phyloP scores from a whole-genome alignment of 2,113 vertebrate genomes.

The Nibea albiflora region DNA sequence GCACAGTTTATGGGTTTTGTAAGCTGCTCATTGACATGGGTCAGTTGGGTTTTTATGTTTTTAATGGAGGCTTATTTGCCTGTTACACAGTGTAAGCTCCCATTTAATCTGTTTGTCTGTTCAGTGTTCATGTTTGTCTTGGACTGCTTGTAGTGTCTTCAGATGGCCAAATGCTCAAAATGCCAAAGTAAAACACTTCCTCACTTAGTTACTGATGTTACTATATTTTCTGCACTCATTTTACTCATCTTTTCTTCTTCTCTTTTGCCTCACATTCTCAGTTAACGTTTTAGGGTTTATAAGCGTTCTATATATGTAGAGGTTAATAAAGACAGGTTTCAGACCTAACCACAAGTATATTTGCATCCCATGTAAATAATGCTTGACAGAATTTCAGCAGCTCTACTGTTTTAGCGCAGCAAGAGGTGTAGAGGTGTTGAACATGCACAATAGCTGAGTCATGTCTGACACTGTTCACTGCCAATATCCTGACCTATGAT shows the following conservation, averaged over 20 bases:
- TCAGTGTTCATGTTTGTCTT: not conserved
- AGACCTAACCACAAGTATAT: constrained; percentile 44
- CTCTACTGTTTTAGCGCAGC: constrained; percentile 23
- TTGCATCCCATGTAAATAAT: constrained; percentile 78
- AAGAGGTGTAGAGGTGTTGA: not conserved
- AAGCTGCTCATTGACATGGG: not conserved
- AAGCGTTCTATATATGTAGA: not conserved
- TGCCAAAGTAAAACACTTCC: too few species aligned
- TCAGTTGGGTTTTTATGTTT: constrained; percentile 15
- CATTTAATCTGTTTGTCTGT: not conserved
- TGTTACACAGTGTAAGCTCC: not conserved
- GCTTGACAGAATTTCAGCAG: constrained; percentile 32
- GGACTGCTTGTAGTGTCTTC: not conserved
- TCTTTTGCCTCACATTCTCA: constrained; percentile 6
- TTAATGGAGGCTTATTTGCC: constrained; percentile 13
- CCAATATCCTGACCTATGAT: constrained; percentile 5
- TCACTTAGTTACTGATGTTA: not conserved
- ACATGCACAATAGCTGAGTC: constrained; percentile 32
- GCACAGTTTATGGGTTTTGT: not conserved
- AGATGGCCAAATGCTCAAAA: not conserved
- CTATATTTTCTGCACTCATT: not conserved
- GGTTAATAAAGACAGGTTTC: constrained; percentile 43
- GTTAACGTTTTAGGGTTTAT: not conserved
- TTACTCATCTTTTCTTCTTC: not conserved
- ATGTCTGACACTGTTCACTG: not conserved